phyloP scores from a whole-genome alignment of 2,113 vertebrate species.

The Excalfactoria chinensis region DNA sequence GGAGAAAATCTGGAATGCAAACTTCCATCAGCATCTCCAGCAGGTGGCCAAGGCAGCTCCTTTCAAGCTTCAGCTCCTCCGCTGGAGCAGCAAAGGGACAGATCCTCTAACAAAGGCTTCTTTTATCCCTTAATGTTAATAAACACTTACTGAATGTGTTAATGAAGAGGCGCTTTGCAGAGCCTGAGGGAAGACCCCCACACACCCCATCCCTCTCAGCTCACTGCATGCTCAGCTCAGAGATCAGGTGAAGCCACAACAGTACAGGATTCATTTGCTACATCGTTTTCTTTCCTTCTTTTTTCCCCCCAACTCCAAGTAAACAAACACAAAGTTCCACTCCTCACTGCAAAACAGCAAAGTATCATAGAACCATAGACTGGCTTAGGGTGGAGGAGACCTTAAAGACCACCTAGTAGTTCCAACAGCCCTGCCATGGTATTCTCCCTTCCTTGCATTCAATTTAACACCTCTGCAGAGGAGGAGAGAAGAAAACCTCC shows the following conservation, averaged over 20 bases:
- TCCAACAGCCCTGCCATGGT: too few species aligned
- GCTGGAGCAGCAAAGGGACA: neutral
- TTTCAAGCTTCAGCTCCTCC: constrained; percentile 37
- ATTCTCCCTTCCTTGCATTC: neutral
- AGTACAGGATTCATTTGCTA: constrained; percentile 16
- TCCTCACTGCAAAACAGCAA: neutral
- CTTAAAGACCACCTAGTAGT: too few species aligned
- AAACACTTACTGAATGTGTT: constrained; percentile 47
- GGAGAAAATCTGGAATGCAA: constrained; percentile 38
- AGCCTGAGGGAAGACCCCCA: neutral
- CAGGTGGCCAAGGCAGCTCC: constrained; percentile 47
- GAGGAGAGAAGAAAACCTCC: neutral
- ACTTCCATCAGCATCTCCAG: constrained; percentile 36
- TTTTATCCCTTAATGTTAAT: constrained; percentile 4
- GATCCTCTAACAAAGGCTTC: constrained; percentile 1
- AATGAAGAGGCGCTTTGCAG: constrained; percentile 41
- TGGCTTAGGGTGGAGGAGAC: too few species aligned
- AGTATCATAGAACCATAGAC: neutral
- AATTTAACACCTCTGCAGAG: neutral
- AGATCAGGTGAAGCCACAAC: neutral
- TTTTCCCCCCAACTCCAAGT: neutral
- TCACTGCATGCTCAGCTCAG: neutral
- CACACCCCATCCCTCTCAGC: neutral
- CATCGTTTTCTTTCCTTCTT: neutral
- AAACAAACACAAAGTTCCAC: constrained; percentile 27